Conservation (phyloP, 2,888 invertebrate species). For the Apamea epomidion region DNA sequence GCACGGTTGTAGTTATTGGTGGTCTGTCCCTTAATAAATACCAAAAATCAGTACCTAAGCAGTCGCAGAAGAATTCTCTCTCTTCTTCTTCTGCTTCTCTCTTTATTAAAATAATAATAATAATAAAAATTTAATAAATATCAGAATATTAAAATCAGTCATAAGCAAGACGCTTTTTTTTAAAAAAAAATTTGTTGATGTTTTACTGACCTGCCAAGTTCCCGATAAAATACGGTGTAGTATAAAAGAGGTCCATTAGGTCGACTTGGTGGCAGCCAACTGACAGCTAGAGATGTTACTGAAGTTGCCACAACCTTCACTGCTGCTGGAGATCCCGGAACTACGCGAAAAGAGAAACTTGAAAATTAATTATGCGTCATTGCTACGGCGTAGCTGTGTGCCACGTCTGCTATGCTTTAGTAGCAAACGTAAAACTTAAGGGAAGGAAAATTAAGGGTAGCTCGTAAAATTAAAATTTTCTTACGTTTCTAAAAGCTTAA, state of each 20-base stretch:
- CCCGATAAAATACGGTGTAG: conserved; percentile 95
- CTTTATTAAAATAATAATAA: no score
- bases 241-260: conserved; percentile 95
- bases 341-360: conserved; percentile 80
- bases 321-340: conserved; percentile 95
- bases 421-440: background rate
- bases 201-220: conserved; percentile 91
- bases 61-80: no score
- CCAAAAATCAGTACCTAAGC: background rate
- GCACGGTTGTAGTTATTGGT: conserved; percentile 86
- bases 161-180: no score
- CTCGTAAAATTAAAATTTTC: no score
- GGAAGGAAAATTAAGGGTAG: no score
- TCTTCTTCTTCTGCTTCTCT: no score
- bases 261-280: conserved; percentile 95
- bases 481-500: no score
- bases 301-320: conserved; percentile 96
- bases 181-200: background rate
- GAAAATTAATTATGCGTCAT: background rate
- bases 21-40: conserved; percentile 81
- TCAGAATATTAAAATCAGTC: no score
- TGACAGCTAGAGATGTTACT: conserved; percentile 95
- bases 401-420: conserved; percentile 15
- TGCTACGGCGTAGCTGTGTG: background rate
- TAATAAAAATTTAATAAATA: no score